phyloP scores from a whole-genome alignment of 2,888 invertebrate species.

The Melanostoma scalare region DNA sequence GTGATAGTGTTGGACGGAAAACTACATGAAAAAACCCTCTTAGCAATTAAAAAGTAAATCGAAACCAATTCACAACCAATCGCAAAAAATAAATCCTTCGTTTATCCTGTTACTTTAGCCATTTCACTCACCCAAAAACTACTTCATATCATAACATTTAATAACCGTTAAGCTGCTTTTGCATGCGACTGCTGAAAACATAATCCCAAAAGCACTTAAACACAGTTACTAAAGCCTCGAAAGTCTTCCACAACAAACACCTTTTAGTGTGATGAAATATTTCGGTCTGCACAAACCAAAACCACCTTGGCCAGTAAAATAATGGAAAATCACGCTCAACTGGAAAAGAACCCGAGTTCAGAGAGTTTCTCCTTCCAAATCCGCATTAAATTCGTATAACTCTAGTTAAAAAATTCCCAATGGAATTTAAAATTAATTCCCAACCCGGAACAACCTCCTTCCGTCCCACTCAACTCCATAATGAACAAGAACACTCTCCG shows the following conservation, averaged over 20 bases:
- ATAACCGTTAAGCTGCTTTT: conserved; percentile 4
- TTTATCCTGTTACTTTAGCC: too few species aligned
- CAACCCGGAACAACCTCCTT: conserved; percentile 17
- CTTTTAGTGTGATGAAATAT: background rate
- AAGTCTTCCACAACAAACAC: background rate
- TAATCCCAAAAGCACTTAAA: background rate
- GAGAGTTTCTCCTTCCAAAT: conserved; percentile 1
- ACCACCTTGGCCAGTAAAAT: background rate
- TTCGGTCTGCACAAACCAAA: background rate
- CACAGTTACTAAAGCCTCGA: background rate
- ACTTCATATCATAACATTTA: background rate
- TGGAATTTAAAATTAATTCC: background rate
- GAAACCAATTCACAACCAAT: too few species aligned
- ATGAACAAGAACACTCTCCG: too few species aligned
- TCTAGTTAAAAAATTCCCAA: conserved; percentile 5
- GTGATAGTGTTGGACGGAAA: too few species aligned
- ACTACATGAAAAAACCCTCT: too few species aligned
- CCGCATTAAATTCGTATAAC: conserved; percentile 35
- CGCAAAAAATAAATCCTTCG: too few species aligned
- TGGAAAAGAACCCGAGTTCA: background rate
- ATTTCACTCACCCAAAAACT: too few species aligned
- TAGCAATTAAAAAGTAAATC: too few species aligned
- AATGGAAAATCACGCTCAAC: background rate
- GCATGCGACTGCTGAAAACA: background rate
- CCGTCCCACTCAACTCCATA: background rate